Evolutionary conservation across 2,888 invertebrate species (phyloP).

Genomic region (Drosophila testacea): DNA sequence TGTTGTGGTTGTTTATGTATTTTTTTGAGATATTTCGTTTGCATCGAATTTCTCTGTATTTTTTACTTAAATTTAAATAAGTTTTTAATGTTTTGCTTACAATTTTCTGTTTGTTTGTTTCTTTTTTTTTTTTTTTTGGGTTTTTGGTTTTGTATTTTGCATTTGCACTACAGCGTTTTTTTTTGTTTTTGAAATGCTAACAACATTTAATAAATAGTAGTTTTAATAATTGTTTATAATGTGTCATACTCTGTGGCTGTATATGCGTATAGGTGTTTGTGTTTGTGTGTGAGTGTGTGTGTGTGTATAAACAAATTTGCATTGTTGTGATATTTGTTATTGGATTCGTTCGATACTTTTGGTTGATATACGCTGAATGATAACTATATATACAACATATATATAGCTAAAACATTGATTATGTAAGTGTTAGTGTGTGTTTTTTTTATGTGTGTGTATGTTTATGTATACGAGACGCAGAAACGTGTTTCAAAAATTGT

Average conservation of each 20-base stretch:
- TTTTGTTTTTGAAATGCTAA: constrained; percentile 73
- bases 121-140: constrained; percentile 43
- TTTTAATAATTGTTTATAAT: constrained; percentile 72
- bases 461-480: constrained; percentile 72
- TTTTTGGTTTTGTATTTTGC: constrained; percentile 49
- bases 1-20: constrained; percentile 58
- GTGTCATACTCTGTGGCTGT: constrained; percentile 58
- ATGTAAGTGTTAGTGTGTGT: constrained; percentile 30
- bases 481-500: constrained; percentile 65
- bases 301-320: constrained; percentile 55
- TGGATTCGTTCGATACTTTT: constrained; percentile 68
- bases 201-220: constrained; percentile 82
- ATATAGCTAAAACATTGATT: constrained; percentile 47
- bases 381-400: constrained; percentile 38
- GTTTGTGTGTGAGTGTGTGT: constrained; percentile 32
- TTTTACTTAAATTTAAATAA: constrained; percentile 76
- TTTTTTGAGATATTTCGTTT: constrained; percentile 57
- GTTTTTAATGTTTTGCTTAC: constrained; percentile 68
- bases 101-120: constrained; percentile 54
- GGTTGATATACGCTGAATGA: constrained; percentile 55
- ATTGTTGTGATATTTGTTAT: constrained; percentile 56
- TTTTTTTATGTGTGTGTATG: constrained; percentile 7
- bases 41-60: constrained; percentile 55
- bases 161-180: constrained; percentile 76
- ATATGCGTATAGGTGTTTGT: constrained; percentile 32